Evolutionary conservation across 1,140 invertebrate genomes (phyloP).

Genomic region (Brachionus rubens): DNA sequence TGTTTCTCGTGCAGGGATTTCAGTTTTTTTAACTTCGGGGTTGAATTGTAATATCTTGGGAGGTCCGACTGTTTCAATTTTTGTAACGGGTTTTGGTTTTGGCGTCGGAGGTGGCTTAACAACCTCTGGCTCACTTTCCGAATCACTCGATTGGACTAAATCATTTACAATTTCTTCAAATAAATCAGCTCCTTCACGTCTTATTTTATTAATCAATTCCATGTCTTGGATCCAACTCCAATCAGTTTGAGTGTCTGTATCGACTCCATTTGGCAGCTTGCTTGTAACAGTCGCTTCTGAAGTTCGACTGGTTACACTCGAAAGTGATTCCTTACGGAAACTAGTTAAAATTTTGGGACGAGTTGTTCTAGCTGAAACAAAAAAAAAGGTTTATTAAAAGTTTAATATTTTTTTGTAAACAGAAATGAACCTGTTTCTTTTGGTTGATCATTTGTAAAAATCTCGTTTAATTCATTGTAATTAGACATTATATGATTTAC

Average conservation of each 20-base stretch:
- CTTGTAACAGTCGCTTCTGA: background rate
- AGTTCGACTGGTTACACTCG: background rate
- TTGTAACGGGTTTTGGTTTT: background rate
- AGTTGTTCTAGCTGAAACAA: background rate
- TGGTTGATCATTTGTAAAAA: background rate
- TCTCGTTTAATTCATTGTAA: slow-evolving; percentile 5
- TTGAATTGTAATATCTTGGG: slow-evolving; percentile 32
- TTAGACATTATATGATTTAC: slow-evolving; percentile 12
- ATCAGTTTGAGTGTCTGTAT: slow-evolving; percentile 19
- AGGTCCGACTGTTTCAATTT: slow-evolving; percentile 26
- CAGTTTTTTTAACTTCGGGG: slow-evolving; percentile 6
- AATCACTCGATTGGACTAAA: slow-evolving; percentile 14
- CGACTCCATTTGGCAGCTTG: background rate
- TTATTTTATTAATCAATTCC: slow-evolving; percentile 14
- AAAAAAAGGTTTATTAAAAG: background rate
- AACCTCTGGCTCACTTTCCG: slow-evolving; percentile 17
- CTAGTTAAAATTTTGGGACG: background rate
- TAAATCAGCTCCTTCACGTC: background rate
- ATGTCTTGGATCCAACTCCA: slow-evolving; percentile 45
- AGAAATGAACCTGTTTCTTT: slow-evolving; percentile 19
- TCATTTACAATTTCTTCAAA: slow-evolving; percentile 29
- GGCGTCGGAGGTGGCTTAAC: background rate
- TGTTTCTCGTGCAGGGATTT: background rate
- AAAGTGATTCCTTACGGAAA: slow-evolving; percentile 13
- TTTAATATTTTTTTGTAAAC: background rate